A percentile compares a stretch with the other conserved stretches of the same genome.
Conservation (phyloP, 2,797 vertebrate species). For the Cynodonichthys magdalenae region DNA sequence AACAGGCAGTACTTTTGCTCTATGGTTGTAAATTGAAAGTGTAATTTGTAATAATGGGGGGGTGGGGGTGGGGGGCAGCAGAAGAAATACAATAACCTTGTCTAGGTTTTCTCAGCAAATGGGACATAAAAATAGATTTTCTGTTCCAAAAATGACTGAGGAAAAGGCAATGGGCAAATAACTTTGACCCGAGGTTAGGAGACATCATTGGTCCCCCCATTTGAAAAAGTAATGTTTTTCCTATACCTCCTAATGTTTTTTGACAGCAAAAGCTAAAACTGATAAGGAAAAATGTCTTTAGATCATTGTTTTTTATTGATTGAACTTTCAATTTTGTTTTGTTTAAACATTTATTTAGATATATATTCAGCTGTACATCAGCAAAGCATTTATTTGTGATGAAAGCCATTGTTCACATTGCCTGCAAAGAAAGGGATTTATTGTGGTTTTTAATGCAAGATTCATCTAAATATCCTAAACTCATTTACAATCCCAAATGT, state of each 20-base stretch:
- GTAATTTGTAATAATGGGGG: slow-evolving; percentile 80
- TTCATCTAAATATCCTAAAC: slow-evolving; percentile 52
- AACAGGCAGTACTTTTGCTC: slow-evolving; percentile 52
- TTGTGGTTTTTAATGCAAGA: slow-evolving; percentile 39
- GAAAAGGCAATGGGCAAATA: slow-evolving; percentile 70
- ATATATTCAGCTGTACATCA: slow-evolving; percentile 11
- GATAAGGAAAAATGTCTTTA: slow-evolving; percentile 54
- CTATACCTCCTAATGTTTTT: slow-evolving; percentile 48
- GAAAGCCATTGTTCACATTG: slow-evolving; percentile 14
- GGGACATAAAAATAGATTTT: slow-evolving; percentile 79
- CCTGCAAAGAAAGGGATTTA: slow-evolving; percentile 34
- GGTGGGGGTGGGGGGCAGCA: too few relatives aligned
- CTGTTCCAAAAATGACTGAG: slow-evolving; percentile 73
- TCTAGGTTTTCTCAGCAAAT: slow-evolving; percentile 74
- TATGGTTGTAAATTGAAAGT: slow-evolving; percentile 77
- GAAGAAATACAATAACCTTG: slow-evolving; percentile 72
- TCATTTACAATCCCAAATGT: slow-evolving; percentile 46
- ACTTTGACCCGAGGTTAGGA: slow-evolving; percentile 70
- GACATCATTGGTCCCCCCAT: slow-evolving; percentile 75
- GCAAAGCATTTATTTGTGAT: slow-evolving; percentile 12
- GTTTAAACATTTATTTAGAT: slow-evolving; percentile 15
- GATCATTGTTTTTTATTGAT: slow-evolving; percentile 6
- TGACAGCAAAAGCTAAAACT: slow-evolving; percentile 55
- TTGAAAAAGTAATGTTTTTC: slow-evolving; percentile 67
- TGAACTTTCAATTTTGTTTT: slow-evolving; percentile 5